Evolutionary conservation across 2,113 vertebrate genomes (phyloP).

Genomic region (crab-eating macaque (Macaca fascicularis)): DNA sequence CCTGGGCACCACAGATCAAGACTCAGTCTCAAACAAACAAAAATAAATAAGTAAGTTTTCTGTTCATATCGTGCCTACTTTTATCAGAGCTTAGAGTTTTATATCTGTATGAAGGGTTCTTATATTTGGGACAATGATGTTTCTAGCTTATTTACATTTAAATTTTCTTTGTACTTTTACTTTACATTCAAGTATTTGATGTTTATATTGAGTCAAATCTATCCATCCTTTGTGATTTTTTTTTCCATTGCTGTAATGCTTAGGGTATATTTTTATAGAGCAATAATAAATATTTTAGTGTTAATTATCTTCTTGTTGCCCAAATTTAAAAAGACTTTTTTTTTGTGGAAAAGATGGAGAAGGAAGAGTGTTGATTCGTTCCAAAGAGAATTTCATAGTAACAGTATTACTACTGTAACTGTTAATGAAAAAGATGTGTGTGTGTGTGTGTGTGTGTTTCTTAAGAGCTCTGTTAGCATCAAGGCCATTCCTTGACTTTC

Average conservation of each 20-base stretch:
- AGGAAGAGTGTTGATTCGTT: not conserved
- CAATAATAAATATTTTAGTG: not conserved
- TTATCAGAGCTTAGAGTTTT: not conserved
- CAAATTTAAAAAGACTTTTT: not conserved
- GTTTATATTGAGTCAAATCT: not conserved
- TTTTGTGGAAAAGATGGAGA: not conserved
- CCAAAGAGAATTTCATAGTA: slow-evolving; percentile 13
- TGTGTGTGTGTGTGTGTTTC: not conserved
- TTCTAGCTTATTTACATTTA: slow-evolving; percentile 3
- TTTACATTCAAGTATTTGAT: not conserved
- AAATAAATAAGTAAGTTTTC: not conserved
- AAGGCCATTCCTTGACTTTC: not conserved
- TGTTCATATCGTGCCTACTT: not conserved
- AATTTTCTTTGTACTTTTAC: not conserved
- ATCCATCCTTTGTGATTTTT: not conserved
- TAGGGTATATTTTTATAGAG: not conserved
- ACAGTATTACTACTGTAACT: not conserved
- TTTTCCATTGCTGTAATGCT: not conserved
- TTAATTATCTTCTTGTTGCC: not conserved
- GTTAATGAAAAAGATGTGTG: not conserved
- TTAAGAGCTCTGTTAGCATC: not conserved
- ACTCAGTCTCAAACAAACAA: not conserved
- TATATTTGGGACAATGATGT: not conserved
- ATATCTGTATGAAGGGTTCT: not conserved
- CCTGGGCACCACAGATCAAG: not conserved